phyloP scores from a whole-genome alignment of 2,797 vertebrate species.

The Pagetopsis macropterus region DNA sequence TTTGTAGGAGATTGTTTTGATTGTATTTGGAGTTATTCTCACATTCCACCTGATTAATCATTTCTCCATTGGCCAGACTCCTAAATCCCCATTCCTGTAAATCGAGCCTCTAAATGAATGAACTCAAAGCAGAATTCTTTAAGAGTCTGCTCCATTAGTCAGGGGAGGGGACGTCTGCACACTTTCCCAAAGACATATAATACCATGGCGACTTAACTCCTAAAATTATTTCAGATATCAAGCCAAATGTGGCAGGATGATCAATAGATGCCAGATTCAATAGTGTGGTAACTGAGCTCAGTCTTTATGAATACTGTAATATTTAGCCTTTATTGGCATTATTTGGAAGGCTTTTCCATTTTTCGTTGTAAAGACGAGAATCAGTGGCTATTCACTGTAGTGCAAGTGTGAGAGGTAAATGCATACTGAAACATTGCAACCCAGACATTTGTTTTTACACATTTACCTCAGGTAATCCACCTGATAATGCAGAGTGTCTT shows the following conservation, averaged over 20 bases:
- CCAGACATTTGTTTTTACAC: not conserved
- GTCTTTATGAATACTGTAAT: not conserved
- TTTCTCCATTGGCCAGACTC: constrained; percentile 24
- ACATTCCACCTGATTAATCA: constrained; percentile 41
- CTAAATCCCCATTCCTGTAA: constrained; percentile 43
- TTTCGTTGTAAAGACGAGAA: not conserved
- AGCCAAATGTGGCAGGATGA: constrained; percentile 1
- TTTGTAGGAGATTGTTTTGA: not conserved
- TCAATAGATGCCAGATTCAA: not conserved
- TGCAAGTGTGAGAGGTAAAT: not conserved
- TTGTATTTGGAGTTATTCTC: constrained; percentile 3
- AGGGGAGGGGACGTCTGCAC: constrained; percentile 14
- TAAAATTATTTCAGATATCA: not conserved
- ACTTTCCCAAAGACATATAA: not conserved
- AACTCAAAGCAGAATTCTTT: constrained; percentile 16
- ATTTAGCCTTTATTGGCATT: not conserved
- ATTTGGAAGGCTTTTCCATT: not conserved
- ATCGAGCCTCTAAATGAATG: constrained; percentile 44
- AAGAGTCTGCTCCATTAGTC: constrained; percentile 36
- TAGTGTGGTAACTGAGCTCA: not conserved
- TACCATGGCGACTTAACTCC: not conserved
- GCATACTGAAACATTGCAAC: constrained; percentile 1
- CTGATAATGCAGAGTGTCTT: constrained; percentile 61
- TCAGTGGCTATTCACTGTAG: not conserved
- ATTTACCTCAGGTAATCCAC: constrained; percentile 34